A percentile compares a stretch with the other conserved stretches of the same genome.
These are phyloP conservation scores for Lepus timidus DNA, from an alignment of 2,113 vertebrate species.

Conservation along the genomic window DNA sequence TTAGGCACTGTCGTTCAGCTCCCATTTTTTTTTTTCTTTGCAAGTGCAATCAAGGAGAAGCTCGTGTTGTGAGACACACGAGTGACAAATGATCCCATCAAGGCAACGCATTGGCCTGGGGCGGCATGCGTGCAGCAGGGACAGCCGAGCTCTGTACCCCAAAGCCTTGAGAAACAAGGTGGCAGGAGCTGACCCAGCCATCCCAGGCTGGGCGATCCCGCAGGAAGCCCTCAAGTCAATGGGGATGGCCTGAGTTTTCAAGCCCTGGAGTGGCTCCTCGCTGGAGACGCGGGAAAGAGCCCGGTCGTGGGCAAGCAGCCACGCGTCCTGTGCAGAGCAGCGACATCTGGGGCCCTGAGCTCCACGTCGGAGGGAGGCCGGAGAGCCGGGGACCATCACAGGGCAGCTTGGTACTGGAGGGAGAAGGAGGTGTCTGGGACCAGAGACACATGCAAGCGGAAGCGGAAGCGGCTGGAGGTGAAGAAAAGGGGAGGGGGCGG, in stretches of 20 bases:
- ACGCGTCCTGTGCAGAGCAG: background rate
- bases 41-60: background rate
- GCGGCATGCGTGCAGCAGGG: background rate
- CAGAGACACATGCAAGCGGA: background rate
- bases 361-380: fast-evolving
- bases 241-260: background rate
- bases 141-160: background rate
- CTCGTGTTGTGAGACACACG: background rate
- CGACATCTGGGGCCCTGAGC: background rate
- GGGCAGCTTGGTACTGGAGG: background rate
- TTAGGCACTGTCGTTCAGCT: background rate
- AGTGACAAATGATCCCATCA: background rate
- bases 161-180: background rate
- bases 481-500: background rate
- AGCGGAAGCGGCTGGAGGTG: slow-evolving; percentile 39
- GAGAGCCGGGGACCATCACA: background rate
- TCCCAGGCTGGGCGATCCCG: background rate
- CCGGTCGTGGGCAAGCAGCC: background rate
- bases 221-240: slow-evolving; percentile 27
- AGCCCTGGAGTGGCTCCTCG: background rate
- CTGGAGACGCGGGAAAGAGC: background rate
- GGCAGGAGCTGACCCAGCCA: fast-evolving
- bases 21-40: background rate
- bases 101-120: background rate
- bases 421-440: background rate